Percentiles rank a stretch among this genome's conserved stretches.
phyloP scores from a whole-genome alignment of 1,140 invertebrate species.

The Saccostrea glomerata region DNA sequence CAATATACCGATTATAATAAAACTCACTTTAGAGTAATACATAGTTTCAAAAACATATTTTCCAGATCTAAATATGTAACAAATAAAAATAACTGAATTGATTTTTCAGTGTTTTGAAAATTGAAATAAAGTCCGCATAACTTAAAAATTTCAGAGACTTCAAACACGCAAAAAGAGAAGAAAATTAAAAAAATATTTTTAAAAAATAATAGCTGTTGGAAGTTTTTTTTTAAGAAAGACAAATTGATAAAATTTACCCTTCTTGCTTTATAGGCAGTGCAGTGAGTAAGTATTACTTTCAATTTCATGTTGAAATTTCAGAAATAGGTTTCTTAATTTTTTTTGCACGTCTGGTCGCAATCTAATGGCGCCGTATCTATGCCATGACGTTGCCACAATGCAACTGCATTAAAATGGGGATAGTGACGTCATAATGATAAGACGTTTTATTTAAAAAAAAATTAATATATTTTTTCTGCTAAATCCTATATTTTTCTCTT shows the following conservation, averaged over 20 bases:
- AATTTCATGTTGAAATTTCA: background rate
- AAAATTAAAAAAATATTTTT: too few relatives aligned
- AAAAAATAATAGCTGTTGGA: too few relatives aligned
- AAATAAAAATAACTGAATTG: background rate
- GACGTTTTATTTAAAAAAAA: too few relatives aligned
- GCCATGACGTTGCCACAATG: background rate
- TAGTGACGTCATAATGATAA: too few relatives aligned
- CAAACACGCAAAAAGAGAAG: too few relatives aligned
- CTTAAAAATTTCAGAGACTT: too few relatives aligned
- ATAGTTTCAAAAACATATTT: too few relatives aligned
- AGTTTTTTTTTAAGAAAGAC: too few relatives aligned
- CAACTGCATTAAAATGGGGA: background rate
- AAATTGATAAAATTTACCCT: background rate
- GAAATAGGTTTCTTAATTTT: background rate
- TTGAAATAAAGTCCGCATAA: background rate
- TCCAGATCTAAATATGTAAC: background rate
- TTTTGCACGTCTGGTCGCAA: background rate
- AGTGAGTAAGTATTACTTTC: background rate
- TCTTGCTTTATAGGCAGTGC: background rate
- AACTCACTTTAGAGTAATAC: too few relatives aligned
- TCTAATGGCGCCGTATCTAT: constrained; percentile 3
- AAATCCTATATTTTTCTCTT: too few relatives aligned
- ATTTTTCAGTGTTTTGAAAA: background rate
- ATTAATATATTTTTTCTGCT: too few relatives aligned
- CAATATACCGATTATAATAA: too few relatives aligned